These are phyloP conservation scores for Esperia sulphurella DNA, from an alignment of 2,888 invertebrate genomes.

Conservation along the genomic window DNA sequence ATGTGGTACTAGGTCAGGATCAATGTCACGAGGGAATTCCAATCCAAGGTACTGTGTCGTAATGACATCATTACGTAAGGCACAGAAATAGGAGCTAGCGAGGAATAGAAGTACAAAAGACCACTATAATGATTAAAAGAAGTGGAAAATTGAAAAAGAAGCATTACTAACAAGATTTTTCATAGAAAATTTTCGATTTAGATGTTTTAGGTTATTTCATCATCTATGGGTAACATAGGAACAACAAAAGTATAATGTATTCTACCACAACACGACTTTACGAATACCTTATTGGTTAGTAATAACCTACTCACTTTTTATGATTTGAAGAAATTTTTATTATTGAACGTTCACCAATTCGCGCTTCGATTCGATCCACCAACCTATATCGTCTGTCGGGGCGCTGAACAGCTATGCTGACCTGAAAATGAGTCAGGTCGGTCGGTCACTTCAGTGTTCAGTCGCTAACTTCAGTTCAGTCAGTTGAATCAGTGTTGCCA, in stretches of 20 bases:
- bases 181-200: no score
- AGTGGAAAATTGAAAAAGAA: not conserved
- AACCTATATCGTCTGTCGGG: not conserved
- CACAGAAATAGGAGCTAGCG: conserved; percentile 18
- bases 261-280: not conserved
- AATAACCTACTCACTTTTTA: not conserved
- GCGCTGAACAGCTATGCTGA: not conserved
- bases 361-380: not conserved
- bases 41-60: conserved; percentile 51
- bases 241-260: not conserved
- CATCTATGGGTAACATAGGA: no score
- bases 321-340: not conserved
- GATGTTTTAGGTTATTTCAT: not conserved
- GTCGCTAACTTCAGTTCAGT: no score
- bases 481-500: no score
- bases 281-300: not conserved
- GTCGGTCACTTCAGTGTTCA: no score
- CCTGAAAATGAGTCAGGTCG: no score
- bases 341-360: not conserved
- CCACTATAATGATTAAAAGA: not conserved
- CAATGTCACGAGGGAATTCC: conserved; percentile 66
- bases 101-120: not conserved
- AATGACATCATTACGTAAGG: conserved; percentile 70
- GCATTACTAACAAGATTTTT: not conserved
- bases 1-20: conserved; percentile 54